Conservation (phyloP, 2,888 invertebrate species). For the Periphyllus acericola region DNA sequence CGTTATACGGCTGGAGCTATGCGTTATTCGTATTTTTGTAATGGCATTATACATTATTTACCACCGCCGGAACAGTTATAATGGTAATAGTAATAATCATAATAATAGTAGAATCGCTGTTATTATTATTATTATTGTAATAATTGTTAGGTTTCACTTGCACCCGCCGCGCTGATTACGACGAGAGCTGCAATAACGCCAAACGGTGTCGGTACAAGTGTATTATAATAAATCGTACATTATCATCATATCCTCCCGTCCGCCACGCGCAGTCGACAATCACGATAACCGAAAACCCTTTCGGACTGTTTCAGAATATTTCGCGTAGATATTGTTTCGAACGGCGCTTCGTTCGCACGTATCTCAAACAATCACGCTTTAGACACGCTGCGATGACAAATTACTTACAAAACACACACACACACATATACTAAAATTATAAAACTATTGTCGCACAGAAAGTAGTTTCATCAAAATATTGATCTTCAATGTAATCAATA, state of each 20-base stretch:
- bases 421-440: no score
- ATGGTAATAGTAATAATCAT: no score
- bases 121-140: not conserved
- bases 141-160: constrained; percentile 7
- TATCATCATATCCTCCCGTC: not conserved
- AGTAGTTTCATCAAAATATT: no score
- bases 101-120: not conserved
- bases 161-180: constrained; percentile 7
- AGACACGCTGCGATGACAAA: no score
- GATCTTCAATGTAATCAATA: no score
- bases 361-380: not conserved
- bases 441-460: no score
- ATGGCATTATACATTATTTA: not conserved
- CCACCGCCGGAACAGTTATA: not conserved
- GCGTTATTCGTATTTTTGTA: not conserved
- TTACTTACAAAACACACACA: no score
- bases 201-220: not conserved
- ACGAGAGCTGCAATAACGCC: constrained; percentile 6
- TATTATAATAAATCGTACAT: not conserved
- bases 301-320: not conserved
- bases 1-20: no score
- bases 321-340: not conserved
- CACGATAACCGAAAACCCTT: constrained; percentile 12
- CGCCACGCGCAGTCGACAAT: not conserved
- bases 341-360: not conserved